Percentiles rank a stretch among this genome's conserved stretches.
Evolutionary conservation across 2,797 vertebrate species (phyloP).

Genomic region (Coregonus suidteri): DNA sequence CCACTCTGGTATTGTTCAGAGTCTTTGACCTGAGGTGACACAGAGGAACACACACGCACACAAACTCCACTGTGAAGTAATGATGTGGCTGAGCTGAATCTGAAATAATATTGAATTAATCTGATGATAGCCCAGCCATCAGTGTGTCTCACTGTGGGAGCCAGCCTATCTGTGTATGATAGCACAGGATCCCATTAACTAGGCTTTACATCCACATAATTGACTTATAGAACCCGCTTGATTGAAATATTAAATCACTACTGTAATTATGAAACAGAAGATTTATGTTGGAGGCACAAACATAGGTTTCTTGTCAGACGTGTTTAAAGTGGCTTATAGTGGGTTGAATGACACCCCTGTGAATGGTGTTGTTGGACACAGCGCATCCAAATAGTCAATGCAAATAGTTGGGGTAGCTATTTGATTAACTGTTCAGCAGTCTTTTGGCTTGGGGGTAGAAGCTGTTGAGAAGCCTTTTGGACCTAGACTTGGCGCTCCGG

Average conservation of each 20-base stretch:
- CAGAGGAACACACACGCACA: background rate
- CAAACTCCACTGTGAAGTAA: background rate
- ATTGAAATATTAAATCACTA: background rate
- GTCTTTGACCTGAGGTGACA: no score
- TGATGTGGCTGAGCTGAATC: background rate
- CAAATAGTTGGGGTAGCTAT: no score
- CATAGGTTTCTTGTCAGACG: background rate
- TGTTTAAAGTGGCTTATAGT: background rate
- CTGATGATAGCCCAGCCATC: background rate
- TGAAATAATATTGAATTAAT: background rate
- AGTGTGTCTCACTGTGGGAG: no score
- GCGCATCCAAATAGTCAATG: no score
- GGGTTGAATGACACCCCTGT: background rate
- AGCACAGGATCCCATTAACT: conserved; percentile 3
- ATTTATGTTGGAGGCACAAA: background rate
- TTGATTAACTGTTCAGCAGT: no score
- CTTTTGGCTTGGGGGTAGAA: no score
- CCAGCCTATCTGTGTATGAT: background rate
- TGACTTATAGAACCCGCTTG: background rate
- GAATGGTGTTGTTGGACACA: background rate
- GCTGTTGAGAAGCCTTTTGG: no score
- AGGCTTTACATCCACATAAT: background rate
- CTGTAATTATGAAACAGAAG: background rate
- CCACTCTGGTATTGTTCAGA: no score
- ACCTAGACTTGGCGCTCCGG: no score